A percentile compares a stretch with the other conserved stretches of the same genome.
Evolutionary conservation across 2,113 vertebrate species (phyloP).

Genomic region (Clarias magur): DNA sequence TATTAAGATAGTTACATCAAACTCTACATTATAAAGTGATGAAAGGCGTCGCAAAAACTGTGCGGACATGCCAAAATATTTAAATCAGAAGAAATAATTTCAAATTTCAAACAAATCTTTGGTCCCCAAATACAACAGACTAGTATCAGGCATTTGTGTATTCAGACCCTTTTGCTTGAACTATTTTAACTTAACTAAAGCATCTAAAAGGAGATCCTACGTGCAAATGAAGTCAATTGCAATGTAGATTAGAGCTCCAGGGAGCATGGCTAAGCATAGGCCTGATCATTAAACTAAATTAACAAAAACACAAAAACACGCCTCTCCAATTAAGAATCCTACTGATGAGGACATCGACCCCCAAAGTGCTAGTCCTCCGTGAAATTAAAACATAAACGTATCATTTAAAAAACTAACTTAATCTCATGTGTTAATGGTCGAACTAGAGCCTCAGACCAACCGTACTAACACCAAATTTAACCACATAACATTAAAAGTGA

Average conservation of each 20-base stretch:
- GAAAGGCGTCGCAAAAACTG: background rate
- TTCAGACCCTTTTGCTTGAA: slow-evolving; percentile 53
- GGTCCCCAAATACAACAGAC: background rate
- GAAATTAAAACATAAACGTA: slow-evolving; percentile 41
- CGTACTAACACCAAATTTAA: background rate
- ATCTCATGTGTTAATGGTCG: slow-evolving; percentile 1
- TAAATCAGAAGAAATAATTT: background rate
- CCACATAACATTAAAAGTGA: too few relatives aligned
- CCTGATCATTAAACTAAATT: slow-evolving; percentile 75
- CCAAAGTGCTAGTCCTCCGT: background rate
- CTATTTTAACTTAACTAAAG: slow-evolving; percentile 55
- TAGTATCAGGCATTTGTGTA: slow-evolving; percentile 45
- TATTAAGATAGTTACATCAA: background rate
- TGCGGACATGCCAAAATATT: background rate
- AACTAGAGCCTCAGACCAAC: background rate
- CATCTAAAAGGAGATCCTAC: slow-evolving; percentile 54
- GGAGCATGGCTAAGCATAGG: slow-evolving; percentile 66
- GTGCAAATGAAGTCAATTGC: slow-evolving; percentile 77
- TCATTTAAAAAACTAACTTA: slow-evolving; percentile 25
- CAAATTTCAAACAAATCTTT: background rate
- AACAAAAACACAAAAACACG: slow-evolving; percentile 71
- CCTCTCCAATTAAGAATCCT: slow-evolving; percentile 73
- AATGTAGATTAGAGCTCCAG: slow-evolving; percentile 77
- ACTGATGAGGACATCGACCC: background rate
- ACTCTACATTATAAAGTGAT: background rate